These are phyloP conservation scores for Drosophila biarmipes DNA, from an alignment of 1,140 invertebrate species.

Conservation along the genomic window DNA sequence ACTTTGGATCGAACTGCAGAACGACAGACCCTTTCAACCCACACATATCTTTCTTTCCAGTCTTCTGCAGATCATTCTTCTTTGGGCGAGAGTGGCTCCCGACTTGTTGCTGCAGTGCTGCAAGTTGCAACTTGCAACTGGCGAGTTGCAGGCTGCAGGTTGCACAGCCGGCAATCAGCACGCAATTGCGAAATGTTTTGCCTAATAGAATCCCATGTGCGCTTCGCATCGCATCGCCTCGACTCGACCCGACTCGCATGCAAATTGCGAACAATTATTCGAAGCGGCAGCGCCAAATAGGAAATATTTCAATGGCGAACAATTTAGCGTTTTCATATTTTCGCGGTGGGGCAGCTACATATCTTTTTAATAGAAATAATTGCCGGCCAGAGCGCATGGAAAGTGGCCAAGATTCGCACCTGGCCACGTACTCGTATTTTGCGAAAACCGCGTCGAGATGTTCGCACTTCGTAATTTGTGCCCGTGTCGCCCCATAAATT, in stretches of 20 bases:
- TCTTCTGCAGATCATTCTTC: not conserved
- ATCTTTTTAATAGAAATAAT: slow-evolving; percentile 76
- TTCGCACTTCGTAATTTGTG: slow-evolving; percentile 83
- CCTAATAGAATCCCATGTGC: slow-evolving; percentile 77
- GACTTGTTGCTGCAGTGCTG: not conserved
- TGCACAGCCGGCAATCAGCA: slow-evolving; percentile 70
- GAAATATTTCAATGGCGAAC: slow-evolving; percentile 44
- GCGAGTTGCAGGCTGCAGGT: slow-evolving; percentile 16
- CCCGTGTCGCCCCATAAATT: slow-evolving; percentile 64
- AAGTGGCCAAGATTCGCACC: slow-evolving; percentile 51
- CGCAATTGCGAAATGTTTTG: slow-evolving; percentile 80
- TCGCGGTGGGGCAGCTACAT: slow-evolving; percentile 24
- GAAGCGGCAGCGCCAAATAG: slow-evolving; percentile 5
- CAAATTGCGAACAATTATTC: slow-evolving; percentile 67
- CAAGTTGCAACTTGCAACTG: not conserved
- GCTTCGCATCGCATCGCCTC: slow-evolving; percentile 15
- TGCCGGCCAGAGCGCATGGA: slow-evolving; percentile 39
- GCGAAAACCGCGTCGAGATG: slow-evolving; percentile 50
- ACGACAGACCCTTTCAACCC: not conserved
- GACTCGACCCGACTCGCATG: slow-evolving; percentile 53
- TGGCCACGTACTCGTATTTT: slow-evolving; percentile 4
- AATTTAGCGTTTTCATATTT: slow-evolving; percentile 43
- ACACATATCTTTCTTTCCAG: not conserved
- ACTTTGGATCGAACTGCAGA: not conserved
- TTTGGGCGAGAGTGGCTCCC: too few relatives aligned